Conservation (phyloP, 2,113 vertebrate species). For the Etheostoma cragini region DNA sequence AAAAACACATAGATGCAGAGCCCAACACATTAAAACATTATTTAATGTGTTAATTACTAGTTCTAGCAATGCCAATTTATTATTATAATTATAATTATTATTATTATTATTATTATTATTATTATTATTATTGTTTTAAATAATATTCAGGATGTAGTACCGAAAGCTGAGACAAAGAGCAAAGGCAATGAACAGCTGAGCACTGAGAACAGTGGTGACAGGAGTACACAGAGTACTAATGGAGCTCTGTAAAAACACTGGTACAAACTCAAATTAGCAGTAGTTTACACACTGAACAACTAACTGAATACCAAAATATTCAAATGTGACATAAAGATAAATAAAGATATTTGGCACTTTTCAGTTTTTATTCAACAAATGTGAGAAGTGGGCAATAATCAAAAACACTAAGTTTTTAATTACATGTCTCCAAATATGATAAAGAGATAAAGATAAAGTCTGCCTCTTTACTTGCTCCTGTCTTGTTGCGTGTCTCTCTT, state of each 20-base stretch:
- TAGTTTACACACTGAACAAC: background rate
- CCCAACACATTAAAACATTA: background rate
- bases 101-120: too few relatives aligned
- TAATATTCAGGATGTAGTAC: background rate
- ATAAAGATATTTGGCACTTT: background rate
- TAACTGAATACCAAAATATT: background rate
- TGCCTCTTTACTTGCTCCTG: background rate
- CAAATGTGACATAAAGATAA: background rate
- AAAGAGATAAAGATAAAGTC: conserved; percentile 11
- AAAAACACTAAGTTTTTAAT: background rate
- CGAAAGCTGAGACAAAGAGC: background rate
- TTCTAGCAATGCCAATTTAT: background rate
- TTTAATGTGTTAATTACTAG: background rate
- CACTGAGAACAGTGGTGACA: conserved; percentile 39
- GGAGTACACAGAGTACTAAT: background rate
- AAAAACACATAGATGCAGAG: background rate
- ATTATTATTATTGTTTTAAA: too few relatives aligned
- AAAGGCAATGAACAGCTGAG: conserved; percentile 32
- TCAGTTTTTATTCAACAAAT: background rate
- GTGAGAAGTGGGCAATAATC: background rate
- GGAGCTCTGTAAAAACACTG: conserved; percentile 5
- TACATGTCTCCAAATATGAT: background rate
- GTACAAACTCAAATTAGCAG: background rate
- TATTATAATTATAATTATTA: too few relatives aligned
- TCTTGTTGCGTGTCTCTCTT: conserved; percentile 27